Conservation (phyloP, 2,113 vertebrate genomes). For the Cryptotis parvus region DNA sequence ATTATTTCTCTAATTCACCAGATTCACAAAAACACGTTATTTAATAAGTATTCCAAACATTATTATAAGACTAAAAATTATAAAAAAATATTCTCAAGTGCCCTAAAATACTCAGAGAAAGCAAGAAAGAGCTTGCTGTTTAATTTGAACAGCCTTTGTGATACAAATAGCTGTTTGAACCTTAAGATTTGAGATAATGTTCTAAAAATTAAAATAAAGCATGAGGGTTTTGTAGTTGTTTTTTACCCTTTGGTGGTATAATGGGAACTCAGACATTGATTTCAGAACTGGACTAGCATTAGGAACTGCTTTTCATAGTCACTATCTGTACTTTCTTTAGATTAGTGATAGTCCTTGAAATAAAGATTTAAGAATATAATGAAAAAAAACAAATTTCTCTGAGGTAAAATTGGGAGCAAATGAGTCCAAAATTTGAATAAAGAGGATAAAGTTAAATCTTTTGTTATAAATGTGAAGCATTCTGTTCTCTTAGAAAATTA, state of each 20-base stretch:
- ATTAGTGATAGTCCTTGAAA: neutral
- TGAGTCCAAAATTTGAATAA: neutral
- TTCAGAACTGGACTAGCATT: neutral
- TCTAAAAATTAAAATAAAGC: neutral
- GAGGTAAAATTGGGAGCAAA: neutral
- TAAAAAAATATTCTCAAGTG: neutral
- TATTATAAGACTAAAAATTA: neutral
- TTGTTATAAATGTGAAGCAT: neutral
- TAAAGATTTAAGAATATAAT: neutral
- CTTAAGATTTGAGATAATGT: conserved; percentile 2
- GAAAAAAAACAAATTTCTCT: neutral
- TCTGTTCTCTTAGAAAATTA: neutral
- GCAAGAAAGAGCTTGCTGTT: neutral
- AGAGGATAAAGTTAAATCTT: neutral
- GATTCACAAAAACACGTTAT: neutral
- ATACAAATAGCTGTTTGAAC: neutral
- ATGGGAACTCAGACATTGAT: neutral
- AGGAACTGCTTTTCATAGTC: neutral
- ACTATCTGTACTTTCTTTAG: neutral
- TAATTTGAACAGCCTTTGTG: neutral
- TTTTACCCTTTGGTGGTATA: fast-evolving
- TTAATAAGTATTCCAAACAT: neutral
- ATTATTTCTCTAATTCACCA: neutral
- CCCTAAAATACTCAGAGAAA: neutral
- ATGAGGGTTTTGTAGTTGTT: neutral